A percentile compares a stretch with the other conserved stretches of the same genome.
Conservation (phyloP, 1,140 invertebrate genomes). For the Caerostris darwini region DNA sequence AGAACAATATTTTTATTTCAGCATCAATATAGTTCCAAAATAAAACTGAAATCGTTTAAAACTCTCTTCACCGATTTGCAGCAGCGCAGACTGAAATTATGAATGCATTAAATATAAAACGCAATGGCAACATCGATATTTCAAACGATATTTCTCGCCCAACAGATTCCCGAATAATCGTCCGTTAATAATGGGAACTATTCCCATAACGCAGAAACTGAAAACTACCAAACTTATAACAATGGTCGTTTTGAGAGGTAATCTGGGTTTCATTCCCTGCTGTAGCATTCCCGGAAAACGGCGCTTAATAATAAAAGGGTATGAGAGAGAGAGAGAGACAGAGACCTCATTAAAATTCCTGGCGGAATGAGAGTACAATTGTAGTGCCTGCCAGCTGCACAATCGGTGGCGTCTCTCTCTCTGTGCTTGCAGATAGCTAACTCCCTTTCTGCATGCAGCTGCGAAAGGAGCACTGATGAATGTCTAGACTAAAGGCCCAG, state of each 20-base stretch:
- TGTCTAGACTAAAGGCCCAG: constrained; percentile 23
- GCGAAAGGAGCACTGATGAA: constrained; percentile 17
- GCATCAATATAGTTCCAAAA: too few species aligned
- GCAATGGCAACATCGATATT: background rate
- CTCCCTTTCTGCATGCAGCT: background rate
- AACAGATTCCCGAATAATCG: background rate
- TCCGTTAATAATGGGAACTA: background rate
- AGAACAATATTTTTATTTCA: too few species aligned
- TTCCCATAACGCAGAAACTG: background rate
- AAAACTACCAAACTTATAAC: constrained; percentile 1
- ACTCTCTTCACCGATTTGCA: too few species aligned
- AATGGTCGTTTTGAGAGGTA: background rate
- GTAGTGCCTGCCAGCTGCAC: constrained; percentile 24
- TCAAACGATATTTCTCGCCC: background rate
- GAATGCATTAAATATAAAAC: too few species aligned
- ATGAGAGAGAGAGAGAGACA: background rate
- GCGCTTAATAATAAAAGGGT: background rate
- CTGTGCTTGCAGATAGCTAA: background rate
- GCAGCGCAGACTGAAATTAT: too few species aligned
- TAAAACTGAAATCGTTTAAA: too few species aligned
- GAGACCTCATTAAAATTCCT: constrained; percentile 2
- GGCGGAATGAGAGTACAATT: constrained; percentile 1
- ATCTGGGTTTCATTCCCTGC: background rate
- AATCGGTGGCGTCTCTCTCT: background rate
- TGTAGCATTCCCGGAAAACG: background rate